A percentile compares a stretch with the other conserved stretches of the same genome.
Conservation (phyloP, 2,888 invertebrate genomes). For the Brenthis hecate region DNA sequence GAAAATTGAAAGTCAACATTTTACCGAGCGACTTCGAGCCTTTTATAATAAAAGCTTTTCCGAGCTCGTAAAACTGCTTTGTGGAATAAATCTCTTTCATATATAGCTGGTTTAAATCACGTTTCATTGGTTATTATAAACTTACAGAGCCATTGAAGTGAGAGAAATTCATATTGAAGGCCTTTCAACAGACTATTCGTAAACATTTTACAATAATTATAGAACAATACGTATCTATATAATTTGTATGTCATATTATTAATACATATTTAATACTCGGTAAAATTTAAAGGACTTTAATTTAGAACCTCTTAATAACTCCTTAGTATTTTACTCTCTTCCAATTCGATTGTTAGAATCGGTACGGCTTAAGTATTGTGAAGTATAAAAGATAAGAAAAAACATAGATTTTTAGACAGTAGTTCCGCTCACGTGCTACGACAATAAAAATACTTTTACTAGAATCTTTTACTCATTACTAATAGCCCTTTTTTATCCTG, state of each 20-base stretch:
- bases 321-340: no score
- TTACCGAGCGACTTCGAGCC: constrained; percentile 37
- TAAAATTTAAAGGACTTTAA: no score
- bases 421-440: no score
- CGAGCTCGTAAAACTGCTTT: constrained; percentile 34
- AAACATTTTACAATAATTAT: background rate
- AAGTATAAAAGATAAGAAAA: no score
- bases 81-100: constrained; percentile 26
- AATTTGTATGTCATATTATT: background rate
- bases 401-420: no score
- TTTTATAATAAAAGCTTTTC: constrained; percentile 39
- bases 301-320: no score
- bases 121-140: constrained; percentile 25
- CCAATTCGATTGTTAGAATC: no score
- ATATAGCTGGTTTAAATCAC: constrained; percentile 23
- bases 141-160: constrained; percentile 7
- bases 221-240: background rate
- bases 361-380: no score
- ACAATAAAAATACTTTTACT: no score
- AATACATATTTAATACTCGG: background rate
- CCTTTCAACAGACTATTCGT: background rate
- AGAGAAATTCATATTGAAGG: background rate
- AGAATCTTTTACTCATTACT: no score
- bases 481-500: no score
- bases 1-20: constrained; percentile 59